These are phyloP conservation scores for Lycia hirtaria DNA, from an alignment of 2,888 invertebrate species.

Conservation along the genomic window DNA sequence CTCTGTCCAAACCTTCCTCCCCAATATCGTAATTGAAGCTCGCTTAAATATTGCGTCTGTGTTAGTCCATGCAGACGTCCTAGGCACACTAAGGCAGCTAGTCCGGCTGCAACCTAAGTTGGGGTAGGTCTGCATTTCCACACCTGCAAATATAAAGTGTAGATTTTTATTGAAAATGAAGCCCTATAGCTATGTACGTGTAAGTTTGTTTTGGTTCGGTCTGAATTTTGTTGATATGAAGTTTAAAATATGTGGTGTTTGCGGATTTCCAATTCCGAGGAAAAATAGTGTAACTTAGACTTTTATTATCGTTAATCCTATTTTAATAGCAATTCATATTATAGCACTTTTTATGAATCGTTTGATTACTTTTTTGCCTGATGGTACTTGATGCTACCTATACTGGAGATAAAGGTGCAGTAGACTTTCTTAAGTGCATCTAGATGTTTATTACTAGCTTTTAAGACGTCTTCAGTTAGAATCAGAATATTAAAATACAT, in stretches of 20 bases:
- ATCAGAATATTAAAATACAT: no score
- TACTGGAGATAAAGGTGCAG: no score
- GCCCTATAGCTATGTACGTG: background rate
- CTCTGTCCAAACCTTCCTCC: conserved; percentile 35
- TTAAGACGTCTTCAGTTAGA: no score
- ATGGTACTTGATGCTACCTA: no score
- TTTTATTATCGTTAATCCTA: background rate
- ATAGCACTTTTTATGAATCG: no score
- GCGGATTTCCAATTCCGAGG: background rate
- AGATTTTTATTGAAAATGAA: conserved; percentile 9
- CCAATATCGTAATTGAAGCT: conserved; percentile 64
- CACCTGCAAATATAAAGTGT: background rate
- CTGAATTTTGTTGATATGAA: conserved; percentile 4
- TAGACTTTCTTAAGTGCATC: no score
- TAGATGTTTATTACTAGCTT: no score
- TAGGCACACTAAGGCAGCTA: conserved; percentile 42
- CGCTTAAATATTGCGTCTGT: conserved; percentile 50
- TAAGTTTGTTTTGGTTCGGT: conserved; percentile 33
- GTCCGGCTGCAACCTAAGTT: conserved; percentile 60
- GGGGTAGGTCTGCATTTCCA: conserved; percentile 58
- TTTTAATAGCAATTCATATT: no score
- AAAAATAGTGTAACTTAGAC: background rate
- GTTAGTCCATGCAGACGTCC: conserved; percentile 25
- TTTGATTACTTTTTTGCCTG: no score
- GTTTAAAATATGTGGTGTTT: background rate